These are phyloP conservation scores for Agrochola litura DNA, from an alignment of 2,888 invertebrate species.

Conservation along the genomic window DNA sequence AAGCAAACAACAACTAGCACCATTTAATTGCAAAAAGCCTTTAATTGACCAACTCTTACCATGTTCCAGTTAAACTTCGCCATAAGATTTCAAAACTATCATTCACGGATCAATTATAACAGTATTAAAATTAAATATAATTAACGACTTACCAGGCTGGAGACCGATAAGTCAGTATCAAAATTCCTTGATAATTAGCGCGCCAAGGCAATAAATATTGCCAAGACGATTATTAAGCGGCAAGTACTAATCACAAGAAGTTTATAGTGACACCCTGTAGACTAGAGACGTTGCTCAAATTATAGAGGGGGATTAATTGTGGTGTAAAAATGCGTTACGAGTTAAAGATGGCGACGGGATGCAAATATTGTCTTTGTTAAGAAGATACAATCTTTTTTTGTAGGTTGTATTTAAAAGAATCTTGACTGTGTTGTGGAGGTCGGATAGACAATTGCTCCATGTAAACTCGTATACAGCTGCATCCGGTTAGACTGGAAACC, in stretches of 20 bases:
- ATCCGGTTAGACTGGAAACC: too few relatives aligned
- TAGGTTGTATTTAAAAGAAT: neutral
- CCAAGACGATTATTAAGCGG: constrained; percentile 87
- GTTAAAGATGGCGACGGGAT: neutral
- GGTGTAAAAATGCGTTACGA: constrained; percentile 45
- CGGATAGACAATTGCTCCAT: too few relatives aligned
- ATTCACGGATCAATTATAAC: constrained; percentile 67
- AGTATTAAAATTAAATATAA: constrained; percentile 79
- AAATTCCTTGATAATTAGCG: constrained; percentile 89
- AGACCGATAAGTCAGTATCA: constrained; percentile 88
- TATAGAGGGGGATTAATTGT: constrained; percentile 56
- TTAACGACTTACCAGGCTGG: constrained; percentile 71
- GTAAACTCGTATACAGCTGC: too few relatives aligned
- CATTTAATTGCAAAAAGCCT: constrained; percentile 22
- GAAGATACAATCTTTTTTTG: neutral
- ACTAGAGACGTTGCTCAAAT: constrained; percentile 72
- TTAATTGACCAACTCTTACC: neutral
- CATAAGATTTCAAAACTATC: constrained; percentile 55
- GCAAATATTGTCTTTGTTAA: constrained; percentile 7
- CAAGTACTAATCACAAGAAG: constrained; percentile 85
- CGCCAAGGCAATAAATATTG: constrained; percentile 86
- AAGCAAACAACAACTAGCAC: constrained; percentile 8
- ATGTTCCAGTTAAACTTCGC: constrained; percentile 25
- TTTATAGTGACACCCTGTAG: constrained; percentile 74
- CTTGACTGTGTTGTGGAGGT: too few relatives aligned